Conservation (phyloP, 2,888 invertebrate species). For the Trichopoda pennipes region DNA sequence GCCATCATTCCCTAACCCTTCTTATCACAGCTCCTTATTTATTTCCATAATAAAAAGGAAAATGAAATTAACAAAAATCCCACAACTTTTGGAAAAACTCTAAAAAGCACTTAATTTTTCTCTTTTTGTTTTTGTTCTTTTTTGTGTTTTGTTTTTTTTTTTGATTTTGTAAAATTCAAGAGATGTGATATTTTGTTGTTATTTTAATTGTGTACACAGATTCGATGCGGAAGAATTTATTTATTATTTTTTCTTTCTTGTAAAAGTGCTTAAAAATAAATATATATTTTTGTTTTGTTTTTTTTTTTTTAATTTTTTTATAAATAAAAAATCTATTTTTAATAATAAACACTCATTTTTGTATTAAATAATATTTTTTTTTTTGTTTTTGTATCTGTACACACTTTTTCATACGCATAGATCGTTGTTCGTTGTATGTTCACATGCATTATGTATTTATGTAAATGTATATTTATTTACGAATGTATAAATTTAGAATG, state of each 20-base stretch:
- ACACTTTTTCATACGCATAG: slow-evolving; percentile 5
- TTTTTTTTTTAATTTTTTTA: slow-evolving; percentile 45
- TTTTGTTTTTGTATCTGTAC: slow-evolving; percentile 1
- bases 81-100: slow-evolving; percentile 15
- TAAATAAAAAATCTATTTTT: slow-evolving; percentile 67
- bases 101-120: neutral
- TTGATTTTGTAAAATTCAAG: slow-evolving; percentile 12
- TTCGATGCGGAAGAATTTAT: slow-evolving; percentile 64
- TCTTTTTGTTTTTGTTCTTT: neutral
- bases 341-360: slow-evolving; percentile 66
- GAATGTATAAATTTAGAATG: slow-evolving; percentile 50
- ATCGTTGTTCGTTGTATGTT: neutral
- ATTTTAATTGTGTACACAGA: slow-evolving; percentile 14
- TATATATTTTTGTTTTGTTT: slow-evolving; percentile 13
- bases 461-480: neutral
- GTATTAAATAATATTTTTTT: slow-evolving; percentile 49
- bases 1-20: slow-evolving; percentile 5
- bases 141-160: slow-evolving; percentile 10
- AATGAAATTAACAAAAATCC: neutral
- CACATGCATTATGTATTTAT: neutral
- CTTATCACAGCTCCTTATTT: neutral
- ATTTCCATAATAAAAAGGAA: slow-evolving; percentile 6
- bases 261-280: slow-evolving; percentile 47
- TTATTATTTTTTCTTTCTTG: slow-evolving; percentile 30
- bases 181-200: no score